Conservation (phyloP, 2,888 invertebrate genomes). For the Corythucha ciliata region DNA sequence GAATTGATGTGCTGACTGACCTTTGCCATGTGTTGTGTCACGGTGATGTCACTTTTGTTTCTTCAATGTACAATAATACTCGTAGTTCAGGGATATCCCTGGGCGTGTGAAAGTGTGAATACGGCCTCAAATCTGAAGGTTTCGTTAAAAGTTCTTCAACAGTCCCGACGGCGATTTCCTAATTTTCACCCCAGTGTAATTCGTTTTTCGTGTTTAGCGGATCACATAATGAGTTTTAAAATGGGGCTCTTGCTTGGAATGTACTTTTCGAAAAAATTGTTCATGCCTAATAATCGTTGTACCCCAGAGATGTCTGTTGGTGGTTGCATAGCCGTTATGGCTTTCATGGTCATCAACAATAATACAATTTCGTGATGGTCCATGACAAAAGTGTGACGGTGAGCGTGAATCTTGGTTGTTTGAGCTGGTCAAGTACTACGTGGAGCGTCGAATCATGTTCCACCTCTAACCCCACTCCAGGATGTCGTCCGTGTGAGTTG, state of each 20-base stretch:
- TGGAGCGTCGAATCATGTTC: slow-evolving; percentile 29
- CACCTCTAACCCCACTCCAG: slow-evolving; percentile 27
- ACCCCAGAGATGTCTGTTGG: slow-evolving; percentile 18
- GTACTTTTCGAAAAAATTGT: slow-evolving; percentile 15
- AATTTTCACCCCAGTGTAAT: slow-evolving; percentile 7
- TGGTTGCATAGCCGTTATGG: slow-evolving; percentile 18
- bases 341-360: no score
- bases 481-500: slow-evolving; percentile 34
- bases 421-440: slow-evolving; percentile 2
- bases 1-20: no score
- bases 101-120: no score
- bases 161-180: slow-evolving; percentile 8
- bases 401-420: slow-evolving; percentile 27
- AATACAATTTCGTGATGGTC: no score
- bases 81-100: no score
- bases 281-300: slow-evolving; percentile 23
- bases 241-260: slow-evolving; percentile 22
- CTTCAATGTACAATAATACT: no score
- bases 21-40: no score
- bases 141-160: not conserved
- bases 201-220: slow-evolving; percentile 19
- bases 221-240: slow-evolving; percentile 14
- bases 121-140: not conserved
- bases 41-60: no score
- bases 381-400: slow-evolving; percentile 33